A percentile compares a stretch with the other conserved stretches of the same genome.
Conservation (phyloP, 23 tunicate genomes). For the Aplidium turbinatum region DNA sequence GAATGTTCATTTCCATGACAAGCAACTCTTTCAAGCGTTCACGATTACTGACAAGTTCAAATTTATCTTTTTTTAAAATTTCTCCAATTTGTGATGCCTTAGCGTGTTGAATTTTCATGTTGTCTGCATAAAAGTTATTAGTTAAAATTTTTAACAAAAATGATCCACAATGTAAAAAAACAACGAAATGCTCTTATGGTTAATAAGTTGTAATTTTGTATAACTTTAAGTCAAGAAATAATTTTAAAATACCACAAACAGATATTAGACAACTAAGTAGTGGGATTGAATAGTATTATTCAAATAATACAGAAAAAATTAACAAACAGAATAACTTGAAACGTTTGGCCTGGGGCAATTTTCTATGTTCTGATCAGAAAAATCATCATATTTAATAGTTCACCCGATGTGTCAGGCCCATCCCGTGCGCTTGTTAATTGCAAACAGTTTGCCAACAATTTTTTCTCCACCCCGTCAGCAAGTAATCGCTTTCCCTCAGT, state of each 20-base stretch:
- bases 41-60: not conserved
- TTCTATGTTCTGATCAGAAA: too few relatives aligned
- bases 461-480: conserved; percentile 8
- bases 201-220: too few relatives aligned
- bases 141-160: too few relatives aligned
- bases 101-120: conserved; percentile 7
- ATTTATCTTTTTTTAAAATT: conserved; percentile 11
- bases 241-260: too few relatives aligned
- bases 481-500: conserved; percentile 8
- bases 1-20: not conserved
- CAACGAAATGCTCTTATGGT: not conserved
- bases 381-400: too few relatives aligned
- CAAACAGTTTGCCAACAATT: not conserved
- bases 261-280: too few relatives aligned
- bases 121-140: conserved; percentile 3
- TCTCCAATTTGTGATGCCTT: conserved; percentile 26
- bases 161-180: too few relatives aligned
- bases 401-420: conserved; percentile 7
- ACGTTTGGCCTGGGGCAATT: not conserved
- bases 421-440: conserved; percentile 6
- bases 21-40: conserved; percentile 4
- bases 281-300: too few relatives aligned
- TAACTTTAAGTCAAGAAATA: too few relatives aligned
- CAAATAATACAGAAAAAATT: too few relatives aligned
- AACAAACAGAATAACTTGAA: too few relatives aligned